Evolutionary conservation across 1,140 invertebrate species (phyloP).

Genomic region (Dendroctonus ponderosae): DNA sequence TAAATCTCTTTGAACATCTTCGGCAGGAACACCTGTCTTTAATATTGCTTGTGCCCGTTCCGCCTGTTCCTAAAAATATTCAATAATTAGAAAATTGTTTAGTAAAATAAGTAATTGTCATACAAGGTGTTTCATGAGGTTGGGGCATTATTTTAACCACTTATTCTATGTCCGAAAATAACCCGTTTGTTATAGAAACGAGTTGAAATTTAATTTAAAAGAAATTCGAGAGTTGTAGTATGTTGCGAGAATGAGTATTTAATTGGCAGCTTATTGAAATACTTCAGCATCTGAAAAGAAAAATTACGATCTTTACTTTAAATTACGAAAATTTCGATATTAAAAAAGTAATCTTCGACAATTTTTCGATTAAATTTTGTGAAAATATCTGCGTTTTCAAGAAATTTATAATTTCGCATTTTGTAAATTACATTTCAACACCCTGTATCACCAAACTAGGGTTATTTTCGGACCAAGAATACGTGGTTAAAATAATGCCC

Average conservation of each 20-base stretch:
- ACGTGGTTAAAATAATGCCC: too few relatives aligned
- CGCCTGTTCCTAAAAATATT: slow-evolving; percentile 30
- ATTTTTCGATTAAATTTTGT: slow-evolving; percentile 1
- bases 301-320: too few relatives aligned
- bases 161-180: not conserved
- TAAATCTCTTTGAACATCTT: slow-evolving; percentile 23
- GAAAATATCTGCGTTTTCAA: slow-evolving; percentile 1
- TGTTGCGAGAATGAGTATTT: too few relatives aligned
- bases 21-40: slow-evolving; percentile 25
- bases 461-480: not conserved
- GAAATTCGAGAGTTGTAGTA: too few relatives aligned
- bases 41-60: slow-evolving; percentile 35
- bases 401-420: not conserved
- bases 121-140: too few relatives aligned
- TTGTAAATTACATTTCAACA: too few relatives aligned
- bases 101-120: too few relatives aligned
- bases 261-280: too few relatives aligned
- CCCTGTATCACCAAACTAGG: too few relatives aligned
- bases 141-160: not conserved
- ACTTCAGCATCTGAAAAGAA: too few relatives aligned
- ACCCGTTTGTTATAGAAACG: not conserved
- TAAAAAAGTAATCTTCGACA: too few relatives aligned
- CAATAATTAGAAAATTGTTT: not conserved
- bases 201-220: not conserved
- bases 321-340: too few relatives aligned